Percentiles rank a stretch among this genome's conserved stretches.
Conservation (phyloP, 2,888 invertebrate genomes). For the Drosophila prostipennis region DNA sequence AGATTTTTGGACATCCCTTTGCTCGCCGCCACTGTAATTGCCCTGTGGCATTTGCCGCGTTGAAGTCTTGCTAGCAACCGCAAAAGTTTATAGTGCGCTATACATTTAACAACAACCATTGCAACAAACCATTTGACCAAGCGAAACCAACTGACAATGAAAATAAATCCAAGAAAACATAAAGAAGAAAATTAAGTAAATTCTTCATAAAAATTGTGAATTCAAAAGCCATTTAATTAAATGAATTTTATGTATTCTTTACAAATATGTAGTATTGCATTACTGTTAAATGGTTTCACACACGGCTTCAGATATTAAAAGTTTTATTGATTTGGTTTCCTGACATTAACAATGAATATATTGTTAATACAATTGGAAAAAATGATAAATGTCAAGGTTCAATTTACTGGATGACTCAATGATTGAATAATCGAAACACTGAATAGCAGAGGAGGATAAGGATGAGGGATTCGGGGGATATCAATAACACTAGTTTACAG, state of each 20-base stretch:
- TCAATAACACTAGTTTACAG: too few relatives aligned
- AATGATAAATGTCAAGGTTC: conserved; percentile 5
- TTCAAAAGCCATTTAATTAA: too few relatives aligned
- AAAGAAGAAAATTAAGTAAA: not conserved
- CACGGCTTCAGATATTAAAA: too few relatives aligned
- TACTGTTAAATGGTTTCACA: too few relatives aligned
- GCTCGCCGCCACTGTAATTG: conserved; percentile 62
- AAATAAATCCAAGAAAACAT: not conserved
- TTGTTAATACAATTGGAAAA: too few relatives aligned
- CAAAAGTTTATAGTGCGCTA: conserved; percentile 74
- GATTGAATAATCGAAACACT: not conserved
- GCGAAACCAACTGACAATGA: conserved; percentile 26
- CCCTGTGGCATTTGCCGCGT: conserved; percentile 72
- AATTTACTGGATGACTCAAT: conserved; percentile 2
- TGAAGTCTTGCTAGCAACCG: conserved; percentile 68
- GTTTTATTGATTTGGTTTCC: too few relatives aligned
- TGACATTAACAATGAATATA: too few relatives aligned
- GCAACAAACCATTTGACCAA: conserved; percentile 71
- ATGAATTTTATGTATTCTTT: too few relatives aligned
- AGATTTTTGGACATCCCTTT: conserved; percentile 46
- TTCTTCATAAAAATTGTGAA: too few relatives aligned
- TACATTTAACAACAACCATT: conserved; percentile 77
- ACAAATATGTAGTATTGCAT: too few relatives aligned
- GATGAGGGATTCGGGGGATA: conserved; percentile 30
- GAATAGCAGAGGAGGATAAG: conserved; percentile 17